Percentiles rank a stretch among this genome's conserved stretches.
Conservation (phyloP, 2,113 vertebrate species). For the Phrynosoma blainvillii region DNA sequence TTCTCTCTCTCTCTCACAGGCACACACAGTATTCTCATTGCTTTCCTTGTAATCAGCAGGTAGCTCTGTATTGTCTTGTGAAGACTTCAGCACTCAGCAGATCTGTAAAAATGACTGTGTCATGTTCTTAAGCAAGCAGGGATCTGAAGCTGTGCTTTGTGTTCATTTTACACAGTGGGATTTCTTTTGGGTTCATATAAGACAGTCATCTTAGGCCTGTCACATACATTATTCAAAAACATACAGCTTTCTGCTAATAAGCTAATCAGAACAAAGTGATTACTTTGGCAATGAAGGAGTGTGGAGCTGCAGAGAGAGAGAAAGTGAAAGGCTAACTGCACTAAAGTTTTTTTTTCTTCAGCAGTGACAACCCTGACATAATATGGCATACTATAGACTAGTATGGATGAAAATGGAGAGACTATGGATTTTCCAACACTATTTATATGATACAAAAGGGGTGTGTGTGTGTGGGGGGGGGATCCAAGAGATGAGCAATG, state of each 20-base stretch:
- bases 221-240: conserved; percentile 16
- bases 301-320: not conserved
- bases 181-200: not conserved
- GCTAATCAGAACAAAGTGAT: conserved; percentile 19
- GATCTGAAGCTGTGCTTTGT: conserved; percentile 13
- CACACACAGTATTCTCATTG: not conserved
- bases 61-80: not conserved
- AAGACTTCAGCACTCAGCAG: conserved; percentile 4
- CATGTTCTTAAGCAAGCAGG: not conserved
- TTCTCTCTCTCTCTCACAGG: not conserved
- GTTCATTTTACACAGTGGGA: conserved; percentile 6
- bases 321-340: no score
- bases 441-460: not conserved
- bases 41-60: conserved; percentile 18
- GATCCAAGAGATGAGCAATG: not conserved
- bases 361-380: not conserved
- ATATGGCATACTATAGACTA: not conserved
- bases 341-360: not conserved
- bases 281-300: not conserved
- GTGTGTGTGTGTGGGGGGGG: no score
- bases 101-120: conserved; percentile 5
- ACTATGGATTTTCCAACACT: no score
- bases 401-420: not conserved
- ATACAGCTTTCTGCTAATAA: conserved; percentile 8
- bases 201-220: conserved; percentile 6